Conservation (phyloP, 23 tunicate species). For the Oikopleura vanhoeffeni region DNA sequence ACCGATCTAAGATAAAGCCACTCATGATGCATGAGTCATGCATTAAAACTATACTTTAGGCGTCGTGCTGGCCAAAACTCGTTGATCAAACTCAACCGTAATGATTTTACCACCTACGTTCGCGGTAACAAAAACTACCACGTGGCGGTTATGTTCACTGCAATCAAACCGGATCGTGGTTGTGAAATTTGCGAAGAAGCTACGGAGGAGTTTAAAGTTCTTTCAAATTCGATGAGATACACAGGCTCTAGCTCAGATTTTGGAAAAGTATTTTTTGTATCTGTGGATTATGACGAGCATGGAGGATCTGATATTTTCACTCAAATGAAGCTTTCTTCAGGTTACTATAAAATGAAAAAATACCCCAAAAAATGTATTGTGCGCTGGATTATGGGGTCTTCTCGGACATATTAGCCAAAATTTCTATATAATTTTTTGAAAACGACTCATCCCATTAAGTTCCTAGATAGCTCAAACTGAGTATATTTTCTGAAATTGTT, state of each 20-base stretch:
- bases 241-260: not conserved
- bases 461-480: too few relatives aligned
- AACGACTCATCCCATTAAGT: too few relatives aligned
- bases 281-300: not conserved
- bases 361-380: too few relatives aligned
- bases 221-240: not conserved
- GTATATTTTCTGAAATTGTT: too few relatives aligned
- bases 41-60: too few relatives aligned
- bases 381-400: too few relatives aligned
- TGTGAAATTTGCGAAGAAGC: not conserved
- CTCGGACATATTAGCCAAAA: too few relatives aligned
- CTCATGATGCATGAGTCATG: too few relatives aligned
- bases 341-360: too few relatives aligned
- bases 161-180: not conserved
- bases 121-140: not conserved
- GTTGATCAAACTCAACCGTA: not conserved
- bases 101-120: not conserved
- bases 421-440: too few relatives aligned
- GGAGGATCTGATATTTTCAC: not conserved
- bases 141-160: not conserved
- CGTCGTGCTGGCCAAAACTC: not conserved
- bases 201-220: not conserved
- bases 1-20: too few relatives aligned
- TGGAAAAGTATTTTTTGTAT: not conserved
- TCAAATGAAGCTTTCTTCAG: not conserved